Evolutionary conservation across 2,888 invertebrate genomes (phyloP), one percentile per base, ranked within the genome.

Genomic region (Phalangium opilio): DNA sequence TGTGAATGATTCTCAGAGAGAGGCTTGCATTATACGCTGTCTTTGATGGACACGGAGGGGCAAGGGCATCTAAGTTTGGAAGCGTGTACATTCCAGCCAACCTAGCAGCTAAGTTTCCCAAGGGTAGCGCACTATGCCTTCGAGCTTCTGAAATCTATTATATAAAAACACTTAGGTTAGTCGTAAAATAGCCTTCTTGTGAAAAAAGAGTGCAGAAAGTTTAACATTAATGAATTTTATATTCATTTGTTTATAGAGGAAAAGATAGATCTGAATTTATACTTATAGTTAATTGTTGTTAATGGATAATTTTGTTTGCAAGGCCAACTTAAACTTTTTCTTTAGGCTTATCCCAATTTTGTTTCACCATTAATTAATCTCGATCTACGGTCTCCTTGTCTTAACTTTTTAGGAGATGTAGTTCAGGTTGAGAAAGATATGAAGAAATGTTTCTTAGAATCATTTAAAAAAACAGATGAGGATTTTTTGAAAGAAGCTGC

Each of bases 1-100:
- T 11, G 38, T 17, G 17, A 15, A 17, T 7, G 38, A 15, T 15
- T 38, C 15, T 38, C 17, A 67, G 67, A 34, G 55, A 54, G 27
- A 59, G 66, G 3, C 49, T 66, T 17, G 61, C 68, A 1, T 60
- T 66, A 45, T 71, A 65, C 55, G 70, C 63, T 19, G 67, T 72
- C 35, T 71, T 67, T 60, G 72, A 72, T 59, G 72, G 72, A 3
- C 72, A 72, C 55, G 68, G 63, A 34, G 72, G 72, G 41, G 52
- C 57, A 3, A 58, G 64, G 51, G 71, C 71, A 12, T 63, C 72
- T 27, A 62, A 63, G 52, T 69, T 62, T 58, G 66, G 68, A 55
- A 64, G 68, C 40, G 56, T 62, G 50, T 57, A 63, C 55, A 60
- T 69, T 55, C 67, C 65, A 57, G 58, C 56, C 55, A 61, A 62